Evolutionary conservation across 2,888 invertebrate genomes (phyloP).

Genomic region (Chaetogeoica ovagalla): DNA sequence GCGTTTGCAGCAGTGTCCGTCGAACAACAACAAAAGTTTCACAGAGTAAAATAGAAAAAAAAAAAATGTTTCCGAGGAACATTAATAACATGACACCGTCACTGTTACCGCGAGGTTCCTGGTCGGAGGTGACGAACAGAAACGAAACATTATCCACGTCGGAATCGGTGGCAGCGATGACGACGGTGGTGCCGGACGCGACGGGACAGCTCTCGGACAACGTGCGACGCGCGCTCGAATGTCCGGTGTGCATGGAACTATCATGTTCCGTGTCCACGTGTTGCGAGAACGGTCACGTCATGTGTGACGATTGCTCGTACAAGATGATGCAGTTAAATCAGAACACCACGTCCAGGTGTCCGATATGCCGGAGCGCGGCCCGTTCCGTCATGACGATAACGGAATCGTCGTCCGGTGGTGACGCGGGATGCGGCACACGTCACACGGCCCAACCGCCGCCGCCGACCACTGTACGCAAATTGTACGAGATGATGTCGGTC

Average conservation of each 20-base stretch:
- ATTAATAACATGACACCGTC: no score
- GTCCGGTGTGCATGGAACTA: conserved; percentile 36
- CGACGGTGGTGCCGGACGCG: neutral
- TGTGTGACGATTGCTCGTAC: conserved; percentile 4
- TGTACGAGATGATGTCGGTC: neutral
- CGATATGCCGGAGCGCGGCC: conserved; percentile 1
- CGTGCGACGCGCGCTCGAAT: conserved; percentile 21
- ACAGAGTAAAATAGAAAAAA: no score
- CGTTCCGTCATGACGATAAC: no score
- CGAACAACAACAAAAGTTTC: no score
- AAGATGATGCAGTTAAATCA: neutral
- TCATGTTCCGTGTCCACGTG: neutral
- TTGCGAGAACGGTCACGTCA: conserved; percentile 19
- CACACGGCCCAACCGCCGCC: neutral
- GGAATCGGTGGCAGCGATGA: neutral
- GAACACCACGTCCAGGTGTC: neutral
- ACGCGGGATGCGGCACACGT: neutral
- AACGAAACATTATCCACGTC: no score
- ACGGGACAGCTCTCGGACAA: conserved; percentile 12
- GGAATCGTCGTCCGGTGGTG: no score
- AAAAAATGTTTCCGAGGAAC: no score
- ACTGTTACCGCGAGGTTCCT: no score
- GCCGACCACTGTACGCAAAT: conserved; percentile 2
- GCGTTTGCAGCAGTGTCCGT: no score
- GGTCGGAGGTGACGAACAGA: neutral